Percentiles rank a stretch among this genome's conserved stretches.
Conservation (phyloP, 2,797 vertebrate species). For the Molossus alvarezi region DNA sequence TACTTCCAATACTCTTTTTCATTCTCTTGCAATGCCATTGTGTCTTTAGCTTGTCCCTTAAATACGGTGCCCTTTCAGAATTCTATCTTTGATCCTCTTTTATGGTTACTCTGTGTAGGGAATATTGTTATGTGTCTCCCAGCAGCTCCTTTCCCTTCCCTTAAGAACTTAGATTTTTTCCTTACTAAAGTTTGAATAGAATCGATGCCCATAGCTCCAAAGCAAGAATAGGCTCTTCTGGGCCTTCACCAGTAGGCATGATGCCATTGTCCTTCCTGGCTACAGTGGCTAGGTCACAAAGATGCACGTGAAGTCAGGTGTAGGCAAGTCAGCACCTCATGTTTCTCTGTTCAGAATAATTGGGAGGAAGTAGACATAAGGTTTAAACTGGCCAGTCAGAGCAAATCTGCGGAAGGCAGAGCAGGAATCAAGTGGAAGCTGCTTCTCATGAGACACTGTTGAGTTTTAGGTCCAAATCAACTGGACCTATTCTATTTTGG, state of each 20-base stretch:
- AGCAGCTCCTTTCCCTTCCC: background rate
- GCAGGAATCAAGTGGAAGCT: background rate
- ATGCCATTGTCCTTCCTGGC: background rate
- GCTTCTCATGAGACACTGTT: background rate
- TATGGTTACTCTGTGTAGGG: background rate
- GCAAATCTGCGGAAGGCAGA: background rate
- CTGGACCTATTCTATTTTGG: background rate
- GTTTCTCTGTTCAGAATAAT: background rate
- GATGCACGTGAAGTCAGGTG: background rate
- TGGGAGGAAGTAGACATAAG: too few species aligned
- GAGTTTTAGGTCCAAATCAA: background rate
- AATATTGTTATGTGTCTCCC: background rate
- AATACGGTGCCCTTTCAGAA: background rate
- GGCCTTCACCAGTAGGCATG: background rate
- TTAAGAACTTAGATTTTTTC: too few species aligned
- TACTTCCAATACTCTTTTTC: background rate
- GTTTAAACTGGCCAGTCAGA: background rate
- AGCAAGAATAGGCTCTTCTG: background rate
- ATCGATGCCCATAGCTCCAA: too few species aligned
- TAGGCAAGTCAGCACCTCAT: background rate
- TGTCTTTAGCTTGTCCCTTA: background rate
- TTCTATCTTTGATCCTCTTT: background rate
- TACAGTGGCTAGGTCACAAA: background rate
- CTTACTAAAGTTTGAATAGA: too few species aligned
- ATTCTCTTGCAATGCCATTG: background rate